Base-by-base conservation (phyloP, 2,797 vertebrate species). In the Nannoperca obscura region DNA sequence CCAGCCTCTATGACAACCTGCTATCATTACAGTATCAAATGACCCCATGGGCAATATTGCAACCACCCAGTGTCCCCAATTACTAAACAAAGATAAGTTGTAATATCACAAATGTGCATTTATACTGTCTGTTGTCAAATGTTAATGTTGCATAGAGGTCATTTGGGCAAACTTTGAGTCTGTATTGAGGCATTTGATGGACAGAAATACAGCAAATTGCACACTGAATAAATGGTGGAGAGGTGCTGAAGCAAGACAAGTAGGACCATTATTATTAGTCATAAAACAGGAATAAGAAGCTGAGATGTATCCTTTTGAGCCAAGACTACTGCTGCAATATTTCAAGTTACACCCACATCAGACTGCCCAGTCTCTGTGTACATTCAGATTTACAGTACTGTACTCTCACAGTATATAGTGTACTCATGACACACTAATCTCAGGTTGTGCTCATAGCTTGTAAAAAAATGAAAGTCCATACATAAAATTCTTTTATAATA, bases 61-160 rank as follows among this genome's bases (percentile, higher is more conserved):
- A 88, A 81, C 87, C 80, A 88, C 73, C 81, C 71, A 79, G 79
- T 91, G 92, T 92, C 90, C 90, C 91, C 93, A 92, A 92, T 93
- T 92, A 92, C 89, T 86, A 90, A 90, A 90, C 86, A 92, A 92
- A 91, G 92, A 91, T 88, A 91, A 91, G 90, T 91, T 93, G 90
- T 89, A 84, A 92, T 90, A 89, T 88, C 74, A 27, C 74, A 75
- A 76, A 84, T 8, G 75, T 89, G 76, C 88, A 91, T 93, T 93
- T 88, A 90, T 91, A 85, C 67, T 87, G 72, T 80, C 75, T 88
- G 83, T 90, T 93, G 91, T 91, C 87, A 92, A 91, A 91, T 85
- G 86, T 86, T 91, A 93, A 93, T 92, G 91, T 87, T 84, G 83
- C 81, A 77, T 76, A 71, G 89, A 90, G 88, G 91, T 89, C 88